Percentiles rank a stretch among this genome's conserved stretches.
phyloP scores from a whole-genome alignment of 2,113 vertebrate genomes.

The Perognathus longimembris region DNA sequence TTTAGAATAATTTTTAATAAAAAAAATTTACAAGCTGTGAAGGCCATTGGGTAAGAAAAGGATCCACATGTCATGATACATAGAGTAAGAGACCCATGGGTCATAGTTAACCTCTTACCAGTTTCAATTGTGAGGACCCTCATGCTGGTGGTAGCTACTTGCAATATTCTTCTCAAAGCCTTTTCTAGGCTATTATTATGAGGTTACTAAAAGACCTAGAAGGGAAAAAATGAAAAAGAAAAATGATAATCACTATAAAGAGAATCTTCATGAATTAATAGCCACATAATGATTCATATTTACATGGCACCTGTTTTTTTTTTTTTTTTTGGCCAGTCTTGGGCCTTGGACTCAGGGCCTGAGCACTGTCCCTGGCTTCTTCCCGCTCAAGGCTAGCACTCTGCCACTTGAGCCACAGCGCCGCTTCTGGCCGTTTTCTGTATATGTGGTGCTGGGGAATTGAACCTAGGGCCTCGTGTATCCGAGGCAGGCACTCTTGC shows the following conservation, averaged over 20 bases:
- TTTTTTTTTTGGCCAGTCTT: no score
- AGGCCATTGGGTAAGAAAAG: not conserved
- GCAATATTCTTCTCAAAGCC: not conserved
- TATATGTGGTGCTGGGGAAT: no score
- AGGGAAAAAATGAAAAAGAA: not conserved
- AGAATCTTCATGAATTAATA: not conserved
- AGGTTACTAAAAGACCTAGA: not conserved
- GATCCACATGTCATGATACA: not conserved
- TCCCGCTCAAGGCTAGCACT: no score
- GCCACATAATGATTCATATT: not conserved
- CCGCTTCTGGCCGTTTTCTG: no score
- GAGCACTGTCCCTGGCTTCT: no score
- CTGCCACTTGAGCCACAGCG: no score
- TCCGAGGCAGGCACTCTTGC: no score
- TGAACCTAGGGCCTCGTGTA: no score
- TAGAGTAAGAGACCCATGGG: not conserved
- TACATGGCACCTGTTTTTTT: not conserved
- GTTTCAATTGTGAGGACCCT: constrained; percentile 55
- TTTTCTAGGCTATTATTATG: constrained; percentile 49
- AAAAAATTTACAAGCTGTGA: not conserved
- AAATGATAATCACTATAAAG: not conserved
- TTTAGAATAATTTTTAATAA: not conserved
- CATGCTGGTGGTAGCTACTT: constrained; percentile 56
- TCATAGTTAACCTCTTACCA: constrained; percentile 61
- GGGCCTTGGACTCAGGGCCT: no score